Evolutionary conservation across 2,888 invertebrate genomes (phyloP).

Genomic region (Leucozona laternaria): DNA sequence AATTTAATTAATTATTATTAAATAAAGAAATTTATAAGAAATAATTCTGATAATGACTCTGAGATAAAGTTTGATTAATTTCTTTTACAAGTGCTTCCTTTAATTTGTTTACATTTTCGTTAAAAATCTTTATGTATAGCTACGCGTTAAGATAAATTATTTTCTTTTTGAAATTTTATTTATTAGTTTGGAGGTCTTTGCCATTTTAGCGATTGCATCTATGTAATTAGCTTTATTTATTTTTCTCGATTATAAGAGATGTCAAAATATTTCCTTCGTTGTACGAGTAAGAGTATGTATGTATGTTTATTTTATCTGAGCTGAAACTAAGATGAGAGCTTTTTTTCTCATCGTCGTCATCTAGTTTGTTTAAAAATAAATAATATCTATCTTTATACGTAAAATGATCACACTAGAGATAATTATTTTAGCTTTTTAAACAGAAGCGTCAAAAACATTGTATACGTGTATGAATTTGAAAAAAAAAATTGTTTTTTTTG

Average conservation of each 20-base stretch:
- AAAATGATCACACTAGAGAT: constrained; percentile 18
- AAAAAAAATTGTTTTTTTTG: background rate
- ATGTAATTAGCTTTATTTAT: constrained; percentile 38
- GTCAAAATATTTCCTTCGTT: constrained; percentile 67
- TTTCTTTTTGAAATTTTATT: constrained; percentile 23
- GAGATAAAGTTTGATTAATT: background rate
- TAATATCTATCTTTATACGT: background rate
- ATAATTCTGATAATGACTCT: too few relatives aligned
- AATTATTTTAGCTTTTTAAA: background rate
- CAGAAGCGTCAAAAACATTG: constrained; percentile 14
- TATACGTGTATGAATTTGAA: background rate
- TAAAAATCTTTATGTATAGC: background rate
- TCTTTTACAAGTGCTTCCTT: background rate
- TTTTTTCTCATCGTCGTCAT: constrained; percentile 9
- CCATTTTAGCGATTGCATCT: constrained; percentile 29
- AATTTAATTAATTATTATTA: too few relatives aligned
- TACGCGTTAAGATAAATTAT: background rate
- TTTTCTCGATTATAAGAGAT: constrained; percentile 43
- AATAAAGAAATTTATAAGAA: too few relatives aligned
- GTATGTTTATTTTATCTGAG: constrained; percentile 64
- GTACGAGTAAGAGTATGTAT: too few relatives aligned
- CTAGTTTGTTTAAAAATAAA: constrained; percentile 49
- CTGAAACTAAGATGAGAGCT: constrained; percentile 21
- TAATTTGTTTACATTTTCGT: background rate
- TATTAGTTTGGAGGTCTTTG: constrained; percentile 47